Evolutionary conservation across 92 coral and sea anemone genomes (phyloP).

Genomic region (Palythoa grandis): DNA sequence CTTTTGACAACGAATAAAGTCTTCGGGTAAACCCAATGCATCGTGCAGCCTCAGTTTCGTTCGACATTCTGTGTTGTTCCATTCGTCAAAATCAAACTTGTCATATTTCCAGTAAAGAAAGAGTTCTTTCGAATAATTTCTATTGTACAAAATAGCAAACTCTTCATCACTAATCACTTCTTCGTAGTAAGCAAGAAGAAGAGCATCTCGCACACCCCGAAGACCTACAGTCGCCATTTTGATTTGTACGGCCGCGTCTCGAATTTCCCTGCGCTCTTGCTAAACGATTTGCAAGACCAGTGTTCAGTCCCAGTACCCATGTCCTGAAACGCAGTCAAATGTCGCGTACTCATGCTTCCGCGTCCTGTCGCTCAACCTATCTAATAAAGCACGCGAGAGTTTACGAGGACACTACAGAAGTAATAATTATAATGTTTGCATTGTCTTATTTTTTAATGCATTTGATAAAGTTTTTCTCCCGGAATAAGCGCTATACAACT

Average conservation of each 20-base stretch:
- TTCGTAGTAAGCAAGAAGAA: constrained; percentile 11
- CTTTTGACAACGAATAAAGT: constrained; percentile 1
- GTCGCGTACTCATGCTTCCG: constrained; percentile 6
- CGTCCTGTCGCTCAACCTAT: constrained; percentile 19
- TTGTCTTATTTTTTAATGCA: too few relatives aligned
- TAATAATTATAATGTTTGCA: too few relatives aligned
- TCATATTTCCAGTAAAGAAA: constrained; percentile 52
- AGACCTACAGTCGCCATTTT: constrained; percentile 8
- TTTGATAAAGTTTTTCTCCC: too few relatives aligned
- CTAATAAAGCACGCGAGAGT: too few relatives aligned
- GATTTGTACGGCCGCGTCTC: not conserved
- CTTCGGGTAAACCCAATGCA: constrained; percentile 5
- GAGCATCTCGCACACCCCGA: constrained; percentile 6
- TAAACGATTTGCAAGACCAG: constrained; percentile 7
- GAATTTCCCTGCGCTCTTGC: constrained; percentile 10
- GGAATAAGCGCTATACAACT: too few relatives aligned
- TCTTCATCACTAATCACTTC: constrained; percentile 50
- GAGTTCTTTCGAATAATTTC: constrained; percentile 18
- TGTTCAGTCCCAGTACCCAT: constrained; percentile 21
- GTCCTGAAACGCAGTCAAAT: constrained; percentile 13
- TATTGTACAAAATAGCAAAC: constrained; percentile 43
- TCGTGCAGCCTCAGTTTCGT: constrained; percentile 30
- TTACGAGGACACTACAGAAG: too few relatives aligned
- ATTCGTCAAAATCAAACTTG: constrained; percentile 32
- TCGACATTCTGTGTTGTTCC: constrained; percentile 47